Evolutionary conservation across 2,797 vertebrate genomes (phyloP), one percentile per base, ranked within the genome.

Genomic region (Pyrrhura leucotis): DNA sequence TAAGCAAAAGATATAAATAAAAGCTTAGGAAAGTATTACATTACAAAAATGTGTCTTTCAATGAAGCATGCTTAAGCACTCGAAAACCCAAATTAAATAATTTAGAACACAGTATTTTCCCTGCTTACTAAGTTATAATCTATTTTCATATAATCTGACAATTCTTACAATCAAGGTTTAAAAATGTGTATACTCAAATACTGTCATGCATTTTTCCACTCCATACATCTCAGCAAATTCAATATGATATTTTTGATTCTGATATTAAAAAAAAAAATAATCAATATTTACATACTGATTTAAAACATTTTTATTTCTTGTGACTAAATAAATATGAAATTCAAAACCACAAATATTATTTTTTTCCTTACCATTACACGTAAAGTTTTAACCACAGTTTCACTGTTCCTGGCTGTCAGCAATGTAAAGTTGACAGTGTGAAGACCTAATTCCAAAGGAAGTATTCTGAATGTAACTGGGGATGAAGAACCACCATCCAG

Each of bases 341-440:
- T 29, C 25, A 39, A 50, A 66, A 19, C 4, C 23, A 15, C 58
- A 33, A 75, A 17, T 4, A 39, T 11, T 8, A 3, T 3, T 31
- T 48, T 59, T 67, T 28, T 56, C 56, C 98, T 98, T 97, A 99
- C 99, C 99, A 99, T 97, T 4, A 99, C 99, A 40, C 97, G 97
- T 12, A 99, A 97, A 16, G 92, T 98, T 98, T 99, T 99, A 58
- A 98, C 93, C 35, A 99, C 45, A 20, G 91, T 93, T 92, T 99
- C 99, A 11, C 5, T 89, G 44, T 91, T 90, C 2, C 22, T 0
- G 0, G 3, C 20, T 10, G 97, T 98, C 51, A 61, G 91, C 79
- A 99, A 69, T 1, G 98, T 98, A 45, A 99, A 99, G 95, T 96
- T 99, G 93, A 99, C 93, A 1, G 88, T 97, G 96, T 99, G 99